These are phyloP conservation scores for Columba guinea DNA, from an alignment of 2,797 vertebrate genomes.

Conservation along the genomic window DNA sequence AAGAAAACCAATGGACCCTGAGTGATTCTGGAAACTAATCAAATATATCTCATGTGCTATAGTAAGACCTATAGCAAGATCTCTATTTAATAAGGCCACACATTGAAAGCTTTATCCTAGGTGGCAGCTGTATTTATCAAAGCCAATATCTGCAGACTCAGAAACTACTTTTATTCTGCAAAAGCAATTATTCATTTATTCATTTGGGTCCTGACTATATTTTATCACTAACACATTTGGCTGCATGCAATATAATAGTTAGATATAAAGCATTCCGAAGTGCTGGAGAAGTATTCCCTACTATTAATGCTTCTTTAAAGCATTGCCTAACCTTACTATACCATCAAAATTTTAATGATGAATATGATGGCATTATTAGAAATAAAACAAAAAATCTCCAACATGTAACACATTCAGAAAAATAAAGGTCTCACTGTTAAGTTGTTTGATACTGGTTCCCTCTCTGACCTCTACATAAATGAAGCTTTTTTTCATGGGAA, in stretches of 20 bases:
- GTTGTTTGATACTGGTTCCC: neutral
- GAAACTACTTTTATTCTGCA: conserved; percentile 57
- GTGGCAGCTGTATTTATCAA: conserved; percentile 73
- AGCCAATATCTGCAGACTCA: conserved; percentile 66
- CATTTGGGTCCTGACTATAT: conserved; percentile 23
- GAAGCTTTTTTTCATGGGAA: neutral
- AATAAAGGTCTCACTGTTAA: neutral
- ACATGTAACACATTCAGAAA: neutral
- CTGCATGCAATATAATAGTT: neutral
- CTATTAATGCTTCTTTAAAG: neutral
- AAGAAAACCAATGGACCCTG: neutral
- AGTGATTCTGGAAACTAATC: conserved; percentile 20
- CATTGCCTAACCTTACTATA: neutral
- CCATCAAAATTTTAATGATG: neutral
- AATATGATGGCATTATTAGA: neutral
- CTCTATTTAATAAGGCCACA: conserved; percentile 70
- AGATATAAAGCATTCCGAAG: neutral
- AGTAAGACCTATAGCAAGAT: conserved; percentile 42
- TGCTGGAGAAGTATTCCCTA: neutral
- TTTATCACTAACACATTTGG: conserved; percentile 23
- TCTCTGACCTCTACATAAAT: neutral
- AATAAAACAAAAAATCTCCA: neutral
- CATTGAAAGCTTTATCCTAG: conserved; percentile 64
- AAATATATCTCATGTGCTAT: conserved; percentile 7
- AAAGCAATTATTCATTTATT: conserved; percentile 69